Percentiles rank a stretch among this genome's conserved stretches.
These are phyloP conservation scores for Apodemus sylvaticus DNA, from an alignment of 2,113 vertebrate genomes.

Conservation along the genomic window DNA sequence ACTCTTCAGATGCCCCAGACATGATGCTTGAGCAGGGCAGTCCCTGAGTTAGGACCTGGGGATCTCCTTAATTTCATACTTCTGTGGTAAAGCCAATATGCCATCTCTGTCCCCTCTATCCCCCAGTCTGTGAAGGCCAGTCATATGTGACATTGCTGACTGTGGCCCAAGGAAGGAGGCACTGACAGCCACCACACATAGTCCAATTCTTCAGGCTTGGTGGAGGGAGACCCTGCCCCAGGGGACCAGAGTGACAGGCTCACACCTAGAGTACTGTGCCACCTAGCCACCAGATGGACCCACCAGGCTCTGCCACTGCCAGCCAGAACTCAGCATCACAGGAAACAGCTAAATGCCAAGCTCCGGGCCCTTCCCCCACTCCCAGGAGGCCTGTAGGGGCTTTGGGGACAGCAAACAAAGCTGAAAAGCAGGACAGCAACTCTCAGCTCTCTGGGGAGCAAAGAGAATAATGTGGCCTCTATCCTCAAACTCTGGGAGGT, in stretches of 20 bases:
- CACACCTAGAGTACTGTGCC: not conserved
- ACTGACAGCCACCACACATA: not conserved
- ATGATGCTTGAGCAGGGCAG: not conserved
- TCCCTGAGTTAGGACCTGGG: not conserved
- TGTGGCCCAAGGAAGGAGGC: not conserved
- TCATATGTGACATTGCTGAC: not conserved
- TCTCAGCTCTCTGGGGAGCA: not conserved
- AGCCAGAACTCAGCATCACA: not conserved
- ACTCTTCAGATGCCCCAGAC: not conserved
- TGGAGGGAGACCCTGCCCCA: not conserved
- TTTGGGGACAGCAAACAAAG: slow-evolving; percentile 61
- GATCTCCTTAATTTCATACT: not conserved
- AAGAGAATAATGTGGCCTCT: slow-evolving; percentile 1
- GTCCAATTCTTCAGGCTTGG: not conserved
- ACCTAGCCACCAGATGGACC: slow-evolving; percentile 35
- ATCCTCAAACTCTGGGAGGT: slow-evolving; percentile 6
- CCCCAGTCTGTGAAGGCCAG: not conserved
- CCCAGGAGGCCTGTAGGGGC: not conserved
- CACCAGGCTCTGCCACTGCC: not conserved
- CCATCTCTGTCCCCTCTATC: not conserved
- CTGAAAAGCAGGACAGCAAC: not conserved
- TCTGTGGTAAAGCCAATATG: not conserved
- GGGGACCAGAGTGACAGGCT: not conserved
- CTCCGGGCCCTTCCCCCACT: not conserved
- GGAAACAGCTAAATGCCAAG: not conserved